Percentiles rank a stretch among this genome's conserved stretches.
phyloP scores from a whole-genome alignment of 2,888 invertebrate genomes.

The Pardosa pseudoannulata region DNA sequence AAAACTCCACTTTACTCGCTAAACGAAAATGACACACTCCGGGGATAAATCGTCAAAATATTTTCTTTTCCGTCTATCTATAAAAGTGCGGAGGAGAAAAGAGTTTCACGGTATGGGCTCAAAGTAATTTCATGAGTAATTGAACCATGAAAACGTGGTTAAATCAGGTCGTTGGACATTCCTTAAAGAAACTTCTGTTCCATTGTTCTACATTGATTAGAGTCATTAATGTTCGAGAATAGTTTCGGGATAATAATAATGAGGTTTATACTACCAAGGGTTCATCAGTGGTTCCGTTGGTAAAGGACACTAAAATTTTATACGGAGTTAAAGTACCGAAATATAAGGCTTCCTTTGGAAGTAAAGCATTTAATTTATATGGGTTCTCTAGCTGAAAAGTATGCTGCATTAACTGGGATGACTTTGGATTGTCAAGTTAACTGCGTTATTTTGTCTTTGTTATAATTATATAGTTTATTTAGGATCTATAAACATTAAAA shows the following conservation, averaged over 20 bases:
- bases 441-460: too few relatives aligned
- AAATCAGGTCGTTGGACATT: slow-evolving; percentile 56
- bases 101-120: too few relatives aligned
- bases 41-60: too few relatives aligned
- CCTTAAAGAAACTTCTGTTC: slow-evolving; percentile 27
- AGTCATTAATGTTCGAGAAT: slow-evolving; percentile 43
- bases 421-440: too few relatives aligned
- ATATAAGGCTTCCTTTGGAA: too few relatives aligned
- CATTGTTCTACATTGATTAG: slow-evolving; percentile 54
- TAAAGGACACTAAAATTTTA: neutral
- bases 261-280: neutral
- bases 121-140: slow-evolving; percentile 31
- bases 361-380: too few relatives aligned
- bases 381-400: too few relatives aligned
- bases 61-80: neutral
- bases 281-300: neutral
- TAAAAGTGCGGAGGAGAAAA: neutral
- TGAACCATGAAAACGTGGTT: slow-evolving; percentile 57
- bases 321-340: neutral
- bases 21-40: too few relatives aligned
- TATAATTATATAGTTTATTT: too few relatives aligned
- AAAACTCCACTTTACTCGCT: too few relatives aligned
- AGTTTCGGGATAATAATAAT: neutral
- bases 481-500: too few relatives aligned
- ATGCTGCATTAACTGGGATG: too few relatives aligned